These are phyloP conservation scores for Nasonia oneida DNA, from an alignment of 2,888 invertebrate species.

Conservation along the genomic window DNA sequence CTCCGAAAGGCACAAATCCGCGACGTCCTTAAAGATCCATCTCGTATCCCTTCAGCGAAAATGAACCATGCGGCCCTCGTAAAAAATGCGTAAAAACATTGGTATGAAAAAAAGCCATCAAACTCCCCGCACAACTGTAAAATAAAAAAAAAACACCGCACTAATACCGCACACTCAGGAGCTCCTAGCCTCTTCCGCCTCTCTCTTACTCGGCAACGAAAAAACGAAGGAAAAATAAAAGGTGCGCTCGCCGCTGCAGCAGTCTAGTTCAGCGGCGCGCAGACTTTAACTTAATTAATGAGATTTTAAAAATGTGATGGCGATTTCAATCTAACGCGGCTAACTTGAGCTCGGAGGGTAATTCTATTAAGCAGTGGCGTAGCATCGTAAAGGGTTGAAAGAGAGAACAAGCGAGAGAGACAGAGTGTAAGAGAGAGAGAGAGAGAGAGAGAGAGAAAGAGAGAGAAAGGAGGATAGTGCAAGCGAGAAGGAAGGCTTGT, in stretches of 20 bases:
- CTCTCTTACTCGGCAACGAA: constrained; percentile 17
- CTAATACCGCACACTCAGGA: constrained; percentile 15
- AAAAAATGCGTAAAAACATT: constrained; percentile 43
- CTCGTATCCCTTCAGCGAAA: constrained; percentile 9
- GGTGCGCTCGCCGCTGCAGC: not conserved
- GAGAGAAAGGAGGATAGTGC: constrained; percentile 56
- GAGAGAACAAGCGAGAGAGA: constrained; percentile 57
- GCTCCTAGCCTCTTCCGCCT: not conserved
- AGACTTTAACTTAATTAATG: constrained; percentile 68
- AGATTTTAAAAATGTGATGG: constrained; percentile 75
- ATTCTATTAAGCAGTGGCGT: constrained; percentile 78
- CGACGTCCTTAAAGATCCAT: constrained; percentile 47
- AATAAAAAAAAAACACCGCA: constrained; percentile 12
- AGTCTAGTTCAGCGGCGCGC: constrained; percentile 19
- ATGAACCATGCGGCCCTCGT: constrained; percentile 31
- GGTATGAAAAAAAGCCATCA: not conserved
- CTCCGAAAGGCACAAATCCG: constrained; percentile 3
- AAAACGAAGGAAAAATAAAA: constrained; percentile 9
- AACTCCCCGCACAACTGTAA: constrained; percentile 35
- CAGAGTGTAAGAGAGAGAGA: constrained; percentile 56
- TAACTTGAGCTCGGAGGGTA: constrained; percentile 76
- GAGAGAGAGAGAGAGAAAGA: constrained; percentile 55
- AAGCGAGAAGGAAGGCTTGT: constrained; percentile 67
- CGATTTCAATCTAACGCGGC: constrained; percentile 76
- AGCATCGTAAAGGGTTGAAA: constrained; percentile 78